Conservation (phyloP, 2,797 vertebrate species). For the Lepilemur septentrionalis region DNA sequence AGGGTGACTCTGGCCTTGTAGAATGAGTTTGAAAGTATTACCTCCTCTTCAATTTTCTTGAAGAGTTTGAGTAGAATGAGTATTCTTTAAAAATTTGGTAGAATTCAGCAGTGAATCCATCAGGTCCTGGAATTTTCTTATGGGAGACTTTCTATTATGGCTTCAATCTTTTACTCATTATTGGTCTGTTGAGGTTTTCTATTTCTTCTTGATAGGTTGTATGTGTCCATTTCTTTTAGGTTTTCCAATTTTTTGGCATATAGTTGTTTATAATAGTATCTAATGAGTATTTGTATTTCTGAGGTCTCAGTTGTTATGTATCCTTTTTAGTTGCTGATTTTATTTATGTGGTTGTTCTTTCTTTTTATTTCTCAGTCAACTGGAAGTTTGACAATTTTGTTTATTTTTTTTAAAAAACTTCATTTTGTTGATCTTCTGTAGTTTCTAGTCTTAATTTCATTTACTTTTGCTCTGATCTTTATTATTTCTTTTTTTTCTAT, state of each 20-base stretch:
- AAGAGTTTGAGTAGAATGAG: background rate
- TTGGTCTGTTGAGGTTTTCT: background rate
- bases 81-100: background rate
- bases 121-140: background rate
- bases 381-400: background rate
- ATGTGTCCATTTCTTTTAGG: background rate
- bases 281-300: background rate
- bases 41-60: background rate
- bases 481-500: background rate
- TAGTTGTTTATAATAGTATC: background rate
- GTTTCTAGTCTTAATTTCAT: background rate
- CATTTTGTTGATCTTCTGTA: background rate
- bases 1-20: background rate
- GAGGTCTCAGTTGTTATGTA: background rate
- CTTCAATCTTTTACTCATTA: background rate
- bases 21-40: background rate
- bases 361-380: background rate
- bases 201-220: background rate
- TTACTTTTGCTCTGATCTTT: background rate
- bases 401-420: background rate
- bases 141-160: background rate
- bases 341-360: background rate
- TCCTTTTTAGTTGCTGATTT: background rate
- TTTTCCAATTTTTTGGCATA: background rate
- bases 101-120: background rate